phyloP scores from a whole-genome alignment of 2,113 vertebrate genomes.

The Perccottus glenii region DNA sequence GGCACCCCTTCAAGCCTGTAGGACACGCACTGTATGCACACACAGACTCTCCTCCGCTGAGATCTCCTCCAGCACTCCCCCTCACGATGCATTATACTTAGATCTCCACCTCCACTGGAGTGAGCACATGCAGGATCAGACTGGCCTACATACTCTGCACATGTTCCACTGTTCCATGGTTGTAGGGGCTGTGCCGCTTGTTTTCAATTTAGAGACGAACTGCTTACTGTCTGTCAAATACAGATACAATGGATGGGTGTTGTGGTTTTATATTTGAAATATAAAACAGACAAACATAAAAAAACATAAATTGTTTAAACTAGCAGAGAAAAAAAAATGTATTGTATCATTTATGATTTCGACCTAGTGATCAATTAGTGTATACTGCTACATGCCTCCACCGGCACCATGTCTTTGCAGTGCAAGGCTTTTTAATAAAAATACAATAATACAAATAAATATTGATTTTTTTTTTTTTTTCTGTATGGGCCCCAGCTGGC shows the following conservation, averaged over 20 bases:
- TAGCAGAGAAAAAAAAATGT: too few species aligned
- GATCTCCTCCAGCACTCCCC: constrained; percentile 72
- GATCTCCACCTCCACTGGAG: constrained; percentile 77
- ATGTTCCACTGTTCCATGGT: constrained; percentile 46
- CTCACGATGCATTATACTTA: constrained; percentile 74
- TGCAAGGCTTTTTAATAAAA: background rate
- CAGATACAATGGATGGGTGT: background rate
- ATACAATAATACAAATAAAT: constrained; percentile 1
- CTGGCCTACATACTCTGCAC: constrained; percentile 71
- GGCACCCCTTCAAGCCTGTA: constrained; percentile 61
- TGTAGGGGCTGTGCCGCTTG: constrained; percentile 45
- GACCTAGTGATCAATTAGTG: background rate
- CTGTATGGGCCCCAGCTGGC: background rate
- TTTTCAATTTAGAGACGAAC: constrained; percentile 20
- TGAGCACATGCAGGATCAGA: constrained; percentile 66
- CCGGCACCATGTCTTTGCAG: too few species aligned
- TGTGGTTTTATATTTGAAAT: background rate
- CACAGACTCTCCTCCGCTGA: constrained; percentile 58
- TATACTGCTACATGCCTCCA: too few species aligned
- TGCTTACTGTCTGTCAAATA: background rate
- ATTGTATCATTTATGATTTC: too few species aligned
- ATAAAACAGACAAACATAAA: too few species aligned
- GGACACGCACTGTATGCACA: constrained; percentile 45
- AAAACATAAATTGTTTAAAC: too few species aligned
- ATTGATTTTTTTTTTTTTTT: background rate